Evolutionary conservation across 2,888 invertebrate genomes (phyloP), one percentile per base, ranked within the genome.

Genomic region (Drosophila quinaria): DNA sequence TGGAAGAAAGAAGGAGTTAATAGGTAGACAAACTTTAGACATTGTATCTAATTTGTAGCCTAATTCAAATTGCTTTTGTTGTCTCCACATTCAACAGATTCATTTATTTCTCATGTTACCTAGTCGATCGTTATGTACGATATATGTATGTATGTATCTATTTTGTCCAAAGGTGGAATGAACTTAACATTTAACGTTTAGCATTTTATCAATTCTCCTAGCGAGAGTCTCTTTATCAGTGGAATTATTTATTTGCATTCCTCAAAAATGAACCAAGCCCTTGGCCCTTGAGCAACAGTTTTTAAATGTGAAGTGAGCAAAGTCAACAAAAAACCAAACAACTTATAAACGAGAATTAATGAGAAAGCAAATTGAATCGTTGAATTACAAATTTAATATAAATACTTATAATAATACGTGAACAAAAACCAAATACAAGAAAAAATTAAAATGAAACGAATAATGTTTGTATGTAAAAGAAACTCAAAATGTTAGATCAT

Each of bases 381-480:
- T 89, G 74, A 87, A 87, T 90, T 81, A 76, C 72, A 90, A 74
- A 87, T 77, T 74, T 77, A 88, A 86, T 73, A 80, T 58, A 59
- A 54, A 64, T 62, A 64, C 41, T 81, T 73, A 78, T 80, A 89
- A 87, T 60, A 31, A 50, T 37, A 39, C 39, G 56, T 52, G 66
- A 62, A 59, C 54, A 31, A 59, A 64, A 76, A 64, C 15, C 25
- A 69, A 69, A 70, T 49, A 74, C 63, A 60, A 69, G 52, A 67
- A 79, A 74, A 75, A 78, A 81, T 74, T 52, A 74, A 87, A 82
- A 78, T 78, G 33, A 58, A 58, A 58, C 42, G 42, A 56, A 80
- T 73, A 87, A 87, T 91, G 90, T 91, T 91, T 91, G 90, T 91
- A 91, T 91, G 91, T 91, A 91, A 91, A 91, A 90, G 83, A 85